Evolutionary conservation across 1,140 invertebrate species (phyloP).

Genomic region (Pemphigus obesinymphae): DNA sequence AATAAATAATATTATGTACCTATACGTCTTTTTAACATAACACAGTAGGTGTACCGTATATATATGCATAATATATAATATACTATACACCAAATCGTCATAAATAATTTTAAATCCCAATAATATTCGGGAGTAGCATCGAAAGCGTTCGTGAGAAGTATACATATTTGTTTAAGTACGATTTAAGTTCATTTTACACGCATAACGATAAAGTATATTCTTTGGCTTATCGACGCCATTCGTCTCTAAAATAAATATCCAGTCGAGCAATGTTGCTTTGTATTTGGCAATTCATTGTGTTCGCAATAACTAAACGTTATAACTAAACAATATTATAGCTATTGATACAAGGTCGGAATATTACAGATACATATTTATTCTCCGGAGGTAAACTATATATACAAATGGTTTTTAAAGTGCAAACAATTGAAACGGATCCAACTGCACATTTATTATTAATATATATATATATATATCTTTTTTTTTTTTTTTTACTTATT

Average conservation of each 20-base stretch:
- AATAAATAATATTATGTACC: too few relatives aligned
- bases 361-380: neutral
- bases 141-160: neutral
- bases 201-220: neutral
- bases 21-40: too few relatives aligned
- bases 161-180: neutral
- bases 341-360: neutral
- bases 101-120: neutral
- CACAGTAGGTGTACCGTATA: too few relatives aligned
- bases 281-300: neutral
- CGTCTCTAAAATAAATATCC: neutral
- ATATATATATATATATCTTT: too few relatives aligned
- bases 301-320: too few relatives aligned
- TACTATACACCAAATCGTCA: too few relatives aligned
- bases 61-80: too few relatives aligned
- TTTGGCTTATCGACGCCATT: neutral
- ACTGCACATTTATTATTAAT: neutral
- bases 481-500: slow-evolving; percentile 5
- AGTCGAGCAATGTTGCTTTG: neutral
- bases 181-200: neutral
- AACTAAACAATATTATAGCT: neutral
- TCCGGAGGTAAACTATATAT: neutral
- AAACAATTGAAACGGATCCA: slow-evolving; percentile 24
- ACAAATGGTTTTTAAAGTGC: neutral
- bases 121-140: too few relatives aligned